Conservation (phyloP, 2,113 vertebrate species). For the Triplophysa rosa region DNA sequence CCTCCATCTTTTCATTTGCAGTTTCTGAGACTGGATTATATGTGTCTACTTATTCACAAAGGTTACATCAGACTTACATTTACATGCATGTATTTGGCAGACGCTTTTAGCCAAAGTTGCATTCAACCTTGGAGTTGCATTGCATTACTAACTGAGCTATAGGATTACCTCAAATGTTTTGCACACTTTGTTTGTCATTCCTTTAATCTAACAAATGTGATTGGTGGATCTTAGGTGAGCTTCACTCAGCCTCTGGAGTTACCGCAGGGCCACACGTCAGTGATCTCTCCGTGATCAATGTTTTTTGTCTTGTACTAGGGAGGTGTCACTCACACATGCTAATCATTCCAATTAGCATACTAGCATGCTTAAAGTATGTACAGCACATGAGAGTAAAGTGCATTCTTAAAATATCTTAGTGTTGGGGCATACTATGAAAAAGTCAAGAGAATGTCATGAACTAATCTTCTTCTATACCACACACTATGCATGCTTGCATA, state of each 20-base stretch:
- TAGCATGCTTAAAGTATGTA: too few relatives aligned
- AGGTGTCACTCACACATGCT: conserved; percentile 25
- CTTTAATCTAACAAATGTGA: conserved; percentile 64
- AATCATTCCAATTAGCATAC: too few relatives aligned
- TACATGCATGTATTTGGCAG: not conserved
- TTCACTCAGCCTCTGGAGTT: conserved; percentile 90
- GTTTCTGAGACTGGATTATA: not conserved
- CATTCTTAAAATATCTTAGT: not conserved
- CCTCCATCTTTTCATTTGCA: conserved; percentile 7
- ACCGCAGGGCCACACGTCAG: conserved; percentile 84
- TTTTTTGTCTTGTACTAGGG: conserved; percentile 89
- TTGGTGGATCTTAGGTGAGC: conserved; percentile 87
- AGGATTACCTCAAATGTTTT: not conserved
- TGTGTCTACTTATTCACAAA: not conserved
- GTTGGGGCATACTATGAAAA: not conserved
- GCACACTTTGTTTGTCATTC: not conserved
- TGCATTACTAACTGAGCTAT: too few relatives aligned
- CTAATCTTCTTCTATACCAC: too few relatives aligned
- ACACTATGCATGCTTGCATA: too few relatives aligned
- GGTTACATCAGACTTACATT: not conserved
- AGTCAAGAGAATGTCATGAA: too few relatives aligned
- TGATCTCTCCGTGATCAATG: conserved; percentile 80
- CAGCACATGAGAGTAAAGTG: not conserved
- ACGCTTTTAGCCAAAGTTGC: too few relatives aligned
- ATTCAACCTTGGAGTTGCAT: too few relatives aligned